Evolutionary conservation across 2,888 invertebrate species (phyloP).

Genomic region (Athalia cordata): DNA sequence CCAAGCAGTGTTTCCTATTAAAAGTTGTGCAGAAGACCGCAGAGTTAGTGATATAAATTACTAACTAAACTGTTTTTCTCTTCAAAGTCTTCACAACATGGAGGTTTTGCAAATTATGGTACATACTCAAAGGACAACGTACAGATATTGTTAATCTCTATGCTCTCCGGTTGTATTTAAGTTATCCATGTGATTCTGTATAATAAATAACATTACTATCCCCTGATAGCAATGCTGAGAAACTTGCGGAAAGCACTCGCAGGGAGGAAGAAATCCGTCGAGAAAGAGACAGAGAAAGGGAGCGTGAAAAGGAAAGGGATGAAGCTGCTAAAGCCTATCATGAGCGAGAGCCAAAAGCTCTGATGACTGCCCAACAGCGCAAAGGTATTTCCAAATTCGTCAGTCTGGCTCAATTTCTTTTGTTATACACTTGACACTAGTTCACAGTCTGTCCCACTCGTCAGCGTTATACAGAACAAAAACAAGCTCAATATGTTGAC

Average conservation of each 20-base stretch:
- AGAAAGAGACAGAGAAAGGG: constrained; percentile 46
- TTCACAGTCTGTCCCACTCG: no score
- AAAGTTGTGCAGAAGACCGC: constrained; percentile 7
- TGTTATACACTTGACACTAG: no score
- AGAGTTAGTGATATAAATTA: constrained; percentile 24
- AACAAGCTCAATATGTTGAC: no score
- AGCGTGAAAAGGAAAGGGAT: constrained; percentile 61
- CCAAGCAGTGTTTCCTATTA: background rate
- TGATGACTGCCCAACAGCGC: constrained; percentile 66
- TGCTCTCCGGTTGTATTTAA: background rate
- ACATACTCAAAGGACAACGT: background rate
- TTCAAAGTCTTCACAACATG: background rate
- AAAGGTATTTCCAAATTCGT: constrained; percentile 62
- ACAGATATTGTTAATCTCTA: background rate
- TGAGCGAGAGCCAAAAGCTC: constrained; percentile 67
- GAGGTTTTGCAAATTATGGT: constrained; percentile 5
- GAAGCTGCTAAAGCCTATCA: constrained; percentile 69
- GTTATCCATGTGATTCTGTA: constrained; percentile 53
- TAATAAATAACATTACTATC: constrained; percentile 69
- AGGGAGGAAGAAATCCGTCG: constrained; percentile 68
- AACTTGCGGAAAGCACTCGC: constrained; percentile 67
- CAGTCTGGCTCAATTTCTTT: no score
- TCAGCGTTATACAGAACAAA: no score
- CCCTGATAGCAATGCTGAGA: constrained; percentile 72
- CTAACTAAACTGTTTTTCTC: background rate